These are phyloP conservation scores for Numenius arquata DNA, from an alignment of 2,113 vertebrate genomes.

Conservation along the genomic window DNA sequence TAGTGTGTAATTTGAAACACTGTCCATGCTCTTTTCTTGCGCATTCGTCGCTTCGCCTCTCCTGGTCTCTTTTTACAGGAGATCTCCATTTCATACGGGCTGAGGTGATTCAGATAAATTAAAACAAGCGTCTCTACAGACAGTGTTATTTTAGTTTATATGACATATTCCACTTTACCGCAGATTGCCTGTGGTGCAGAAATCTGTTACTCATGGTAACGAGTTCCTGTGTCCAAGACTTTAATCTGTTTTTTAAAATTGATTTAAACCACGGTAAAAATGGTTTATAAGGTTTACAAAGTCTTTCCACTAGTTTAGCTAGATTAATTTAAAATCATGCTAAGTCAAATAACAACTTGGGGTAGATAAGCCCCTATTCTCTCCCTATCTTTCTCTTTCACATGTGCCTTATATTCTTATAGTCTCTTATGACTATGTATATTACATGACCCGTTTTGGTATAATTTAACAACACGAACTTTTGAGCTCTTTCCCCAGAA, in stretches of 20 bases:
- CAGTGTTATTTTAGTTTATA: conserved; percentile 35
- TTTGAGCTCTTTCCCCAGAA: background rate
- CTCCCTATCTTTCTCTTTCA: conserved; percentile 23
- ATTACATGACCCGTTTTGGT: background rate
- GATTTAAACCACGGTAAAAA: background rate
- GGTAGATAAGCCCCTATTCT: background rate
- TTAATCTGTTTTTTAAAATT: background rate
- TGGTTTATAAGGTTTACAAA: conserved; percentile 29
- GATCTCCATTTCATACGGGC: background rate
- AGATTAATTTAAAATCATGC: conserved; percentile 32
- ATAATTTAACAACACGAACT: background rate
- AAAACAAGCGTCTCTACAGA: background rate
- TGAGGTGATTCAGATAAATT: conserved; percentile 20
- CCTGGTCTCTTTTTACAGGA: background rate
- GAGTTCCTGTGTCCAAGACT: conserved; percentile 1
- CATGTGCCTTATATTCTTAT: conserved; percentile 1
- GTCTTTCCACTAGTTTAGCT: conserved; percentile 20
- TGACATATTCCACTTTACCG: background rate
- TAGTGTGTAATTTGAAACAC: background rate
- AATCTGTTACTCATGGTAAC: conserved; percentile 42
- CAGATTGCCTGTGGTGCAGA: conserved; percentile 33
- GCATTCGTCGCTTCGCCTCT: background rate
- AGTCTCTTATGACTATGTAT: background rate
- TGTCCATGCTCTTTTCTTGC: background rate
- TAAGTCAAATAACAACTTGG: background rate